Evolutionary conservation across 1,140 invertebrate species (phyloP), one percentile per base, ranked within the genome.

Genomic region (Hyles vespertilio): DNA sequence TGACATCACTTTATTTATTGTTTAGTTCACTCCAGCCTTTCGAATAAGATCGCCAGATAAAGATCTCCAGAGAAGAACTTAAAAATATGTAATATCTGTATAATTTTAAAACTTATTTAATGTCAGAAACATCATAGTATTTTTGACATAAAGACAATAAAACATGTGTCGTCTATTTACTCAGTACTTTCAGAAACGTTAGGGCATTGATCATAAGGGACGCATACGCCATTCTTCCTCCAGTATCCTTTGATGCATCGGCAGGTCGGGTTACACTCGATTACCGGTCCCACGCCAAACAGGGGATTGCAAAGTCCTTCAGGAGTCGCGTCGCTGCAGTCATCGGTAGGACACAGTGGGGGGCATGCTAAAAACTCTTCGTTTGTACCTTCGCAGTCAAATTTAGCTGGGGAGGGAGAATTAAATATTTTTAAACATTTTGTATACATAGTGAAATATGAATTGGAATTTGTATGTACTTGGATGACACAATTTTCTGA

Each of bases 351-450:
- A 48, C 80, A 83, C 0, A 58, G 51, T 1, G 71, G 65, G 0
- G 78, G 78, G 46, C 79, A 82, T 0, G 70, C 8, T 3, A 66
- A 51, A 53, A 61, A 80, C 10, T 58, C 62, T 62, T 80, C 77
- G 45, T 75, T 68, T 0, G 36, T 48, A 32, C 60, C 5, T 32
- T 40, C 44, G 50, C 77, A 77, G n/a, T 53, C 6, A 12, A 75
- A 72, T 11, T 67, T 52, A 36, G 68, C 77, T 79, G 77, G 11
- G 52, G 65, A 61, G 3, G 57, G 45, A 32, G 43, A 10, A 47
- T 59, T 59, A 8, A 0, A 22, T 50, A n/a, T 32, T 32, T 51
- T 32, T 51, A 6, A 22, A 47, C 3, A 32, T 6, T 7, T 47
- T 33, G 10, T 10, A n/a, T 22, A 54, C 5, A 45, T 0, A 44